Evolutionary conservation across 2,113 vertebrate species (phyloP).

Genomic region (Larimichthys polyactis): DNA sequence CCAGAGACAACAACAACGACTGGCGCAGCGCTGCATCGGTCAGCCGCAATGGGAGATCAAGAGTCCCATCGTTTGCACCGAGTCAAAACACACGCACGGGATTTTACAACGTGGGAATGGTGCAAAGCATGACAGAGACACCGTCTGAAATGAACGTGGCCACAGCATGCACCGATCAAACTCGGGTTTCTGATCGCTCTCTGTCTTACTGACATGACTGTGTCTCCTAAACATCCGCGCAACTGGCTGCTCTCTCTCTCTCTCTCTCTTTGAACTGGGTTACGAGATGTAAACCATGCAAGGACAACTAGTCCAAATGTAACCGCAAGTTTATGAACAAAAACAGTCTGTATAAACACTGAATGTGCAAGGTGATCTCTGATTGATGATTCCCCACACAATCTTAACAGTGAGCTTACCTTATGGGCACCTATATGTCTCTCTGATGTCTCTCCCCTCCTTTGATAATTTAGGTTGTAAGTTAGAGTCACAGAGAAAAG

Average conservation of each 20-base stretch:
- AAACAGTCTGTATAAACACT: constrained; percentile 1
- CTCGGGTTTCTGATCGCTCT: constrained; percentile 1
- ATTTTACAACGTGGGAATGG: constrained; percentile 9
- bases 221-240: constrained; percentile 8
- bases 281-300: constrained; percentile 24
- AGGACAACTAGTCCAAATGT: constrained; percentile 26
- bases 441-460: constrained; percentile 10
- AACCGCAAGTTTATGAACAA: constrained; percentile 19
- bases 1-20: constrained; percentile 51
- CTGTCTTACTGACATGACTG: constrained; percentile 16
- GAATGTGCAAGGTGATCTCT: background rate
- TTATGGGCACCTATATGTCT: constrained; percentile 12
- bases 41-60: constrained; percentile 50
- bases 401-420: constrained; percentile 50
- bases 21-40: constrained; percentile 72
- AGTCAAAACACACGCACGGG: constrained; percentile 10
- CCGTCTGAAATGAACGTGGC: constrained; percentile 63
- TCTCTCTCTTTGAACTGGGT: constrained; percentile 4
- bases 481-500: constrained; percentile 27
- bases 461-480: constrained; percentile 42
- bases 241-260: constrained; percentile 21
- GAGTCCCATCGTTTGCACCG: constrained; percentile 37
- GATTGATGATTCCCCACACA: background rate
- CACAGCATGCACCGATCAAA: constrained; percentile 45
- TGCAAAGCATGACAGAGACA: constrained; percentile 76